Conservation (phyloP, 2,113 vertebrate genomes). For the Colius striatus region DNA sequence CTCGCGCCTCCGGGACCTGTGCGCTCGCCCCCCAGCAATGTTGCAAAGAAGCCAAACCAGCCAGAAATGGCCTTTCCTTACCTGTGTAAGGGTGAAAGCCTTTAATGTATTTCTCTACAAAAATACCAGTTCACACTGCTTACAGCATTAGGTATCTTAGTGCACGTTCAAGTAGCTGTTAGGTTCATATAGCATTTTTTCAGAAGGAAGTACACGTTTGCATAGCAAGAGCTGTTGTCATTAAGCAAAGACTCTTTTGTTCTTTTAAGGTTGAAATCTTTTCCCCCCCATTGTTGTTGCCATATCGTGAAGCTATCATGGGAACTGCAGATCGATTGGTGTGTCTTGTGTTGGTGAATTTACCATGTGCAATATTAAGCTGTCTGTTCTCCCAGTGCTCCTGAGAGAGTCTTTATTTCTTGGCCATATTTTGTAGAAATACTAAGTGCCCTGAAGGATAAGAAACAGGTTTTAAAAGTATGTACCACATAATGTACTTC, state of each 20-base stretch:
- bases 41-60: slow-evolving; percentile 52
- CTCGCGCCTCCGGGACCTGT: neutral
- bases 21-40: neutral
- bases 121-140: slow-evolving; percentile 31
- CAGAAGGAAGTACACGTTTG: slow-evolving; percentile 13
- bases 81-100: slow-evolving; percentile 51
- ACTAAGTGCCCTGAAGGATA: neutral
- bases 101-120: slow-evolving; percentile 41
- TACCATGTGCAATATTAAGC: neutral
- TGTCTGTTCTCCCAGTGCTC: neutral
- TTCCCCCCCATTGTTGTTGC: neutral
- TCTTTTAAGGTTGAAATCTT: neutral
- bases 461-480: neutral
- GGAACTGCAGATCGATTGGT: neutral
- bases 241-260: neutral
- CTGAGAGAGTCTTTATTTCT: neutral
- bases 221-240: slow-evolving; percentile 7
- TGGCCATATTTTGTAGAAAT: neutral
- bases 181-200: slow-evolving; percentile 6
- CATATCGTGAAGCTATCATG: neutral
- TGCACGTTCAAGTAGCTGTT: neutral
- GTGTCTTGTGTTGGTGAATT: neutral
- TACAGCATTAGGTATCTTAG: neutral
- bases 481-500: neutral
- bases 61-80: slow-evolving; percentile 57